phyloP scores from a whole-genome alignment of 2,797 vertebrate species.

The Bothrops alternatus region DNA sequence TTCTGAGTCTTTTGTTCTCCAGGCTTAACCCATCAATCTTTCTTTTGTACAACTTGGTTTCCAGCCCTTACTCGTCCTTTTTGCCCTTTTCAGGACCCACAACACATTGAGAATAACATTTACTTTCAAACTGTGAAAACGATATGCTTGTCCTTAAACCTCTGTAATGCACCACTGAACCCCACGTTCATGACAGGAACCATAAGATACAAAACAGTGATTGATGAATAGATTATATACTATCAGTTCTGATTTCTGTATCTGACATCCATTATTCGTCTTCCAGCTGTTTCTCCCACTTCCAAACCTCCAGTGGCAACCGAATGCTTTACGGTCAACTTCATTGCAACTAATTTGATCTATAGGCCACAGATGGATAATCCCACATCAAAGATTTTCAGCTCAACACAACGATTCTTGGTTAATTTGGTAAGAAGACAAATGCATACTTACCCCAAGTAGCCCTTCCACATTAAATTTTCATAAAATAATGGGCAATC shows the following conservation, averaged over 20 bases:
- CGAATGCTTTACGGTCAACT: conserved; percentile 61
- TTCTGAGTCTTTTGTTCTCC: background rate
- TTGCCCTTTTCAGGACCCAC: background rate
- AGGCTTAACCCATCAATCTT: background rate
- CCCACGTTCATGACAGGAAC: no score
- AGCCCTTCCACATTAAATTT: background rate
- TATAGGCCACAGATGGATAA: conserved; percentile 58
- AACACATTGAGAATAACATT: background rate
- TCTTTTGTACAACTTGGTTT: background rate
- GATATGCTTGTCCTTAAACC: background rate
- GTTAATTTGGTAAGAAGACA: conserved; percentile 60
- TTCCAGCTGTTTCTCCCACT: background rate
- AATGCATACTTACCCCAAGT: background rate
- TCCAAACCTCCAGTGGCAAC: fast-evolving
- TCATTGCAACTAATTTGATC: conserved; percentile 69
- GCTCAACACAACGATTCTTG: conserved; percentile 54
- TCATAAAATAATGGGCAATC: background rate
- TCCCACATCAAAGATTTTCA: conserved; percentile 63
- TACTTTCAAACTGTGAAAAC: background rate
- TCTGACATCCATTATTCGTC: background rate
- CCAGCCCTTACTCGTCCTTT: background rate
- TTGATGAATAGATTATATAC: background rate
- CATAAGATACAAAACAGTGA: background rate
- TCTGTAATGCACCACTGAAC: background rate
- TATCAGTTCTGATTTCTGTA: background rate